These are phyloP conservation scores for Cecidostiba fungosa DNA, from an alignment of 2,888 invertebrate species.

Conservation along the genomic window DNA sequence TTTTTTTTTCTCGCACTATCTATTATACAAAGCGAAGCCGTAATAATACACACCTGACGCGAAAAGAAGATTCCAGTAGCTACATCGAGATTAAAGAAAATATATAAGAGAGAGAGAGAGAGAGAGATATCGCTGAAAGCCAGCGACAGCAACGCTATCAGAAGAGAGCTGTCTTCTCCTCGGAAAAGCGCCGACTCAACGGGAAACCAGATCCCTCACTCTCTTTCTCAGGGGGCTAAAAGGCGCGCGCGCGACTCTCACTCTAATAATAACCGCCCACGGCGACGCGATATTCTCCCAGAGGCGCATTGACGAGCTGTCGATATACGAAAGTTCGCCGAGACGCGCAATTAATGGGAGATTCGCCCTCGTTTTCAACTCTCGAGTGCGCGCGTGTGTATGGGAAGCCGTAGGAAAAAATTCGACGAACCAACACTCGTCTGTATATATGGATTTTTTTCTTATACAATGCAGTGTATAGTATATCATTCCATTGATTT, in stretches of 20 bases:
- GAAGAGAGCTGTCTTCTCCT: background rate
- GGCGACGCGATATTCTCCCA: slow-evolving; percentile 35
- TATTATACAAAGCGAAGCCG: background rate
- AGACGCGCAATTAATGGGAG: slow-evolving; percentile 41
- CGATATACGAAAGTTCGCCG: slow-evolving; percentile 42
- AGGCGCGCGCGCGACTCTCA: slow-evolving; percentile 7
- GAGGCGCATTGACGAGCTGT: slow-evolving; percentile 53
- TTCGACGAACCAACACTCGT: too few species aligned
- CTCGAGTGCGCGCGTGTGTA: background rate
- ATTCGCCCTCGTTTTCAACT: slow-evolving; percentile 2
- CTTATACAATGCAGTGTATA: background rate
- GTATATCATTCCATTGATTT: too few species aligned
- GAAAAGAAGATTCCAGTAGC: background rate
- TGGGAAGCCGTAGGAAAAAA: background rate
- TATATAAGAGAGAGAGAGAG: background rate
- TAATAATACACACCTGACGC: slow-evolving; percentile 8
- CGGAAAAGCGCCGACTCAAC: background rate
- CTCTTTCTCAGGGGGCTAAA: slow-evolving; percentile 32
- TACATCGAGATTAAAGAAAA: background rate
- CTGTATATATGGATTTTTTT: background rate
- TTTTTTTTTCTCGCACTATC: background rate
- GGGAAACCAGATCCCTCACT: slow-evolving; percentile 37
- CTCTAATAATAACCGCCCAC: slow-evolving; percentile 53
- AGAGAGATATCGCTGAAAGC: background rate
- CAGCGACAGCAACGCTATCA: background rate